Conservation (phyloP, 2,113 vertebrate genomes). For the Athene noctua region DNA sequence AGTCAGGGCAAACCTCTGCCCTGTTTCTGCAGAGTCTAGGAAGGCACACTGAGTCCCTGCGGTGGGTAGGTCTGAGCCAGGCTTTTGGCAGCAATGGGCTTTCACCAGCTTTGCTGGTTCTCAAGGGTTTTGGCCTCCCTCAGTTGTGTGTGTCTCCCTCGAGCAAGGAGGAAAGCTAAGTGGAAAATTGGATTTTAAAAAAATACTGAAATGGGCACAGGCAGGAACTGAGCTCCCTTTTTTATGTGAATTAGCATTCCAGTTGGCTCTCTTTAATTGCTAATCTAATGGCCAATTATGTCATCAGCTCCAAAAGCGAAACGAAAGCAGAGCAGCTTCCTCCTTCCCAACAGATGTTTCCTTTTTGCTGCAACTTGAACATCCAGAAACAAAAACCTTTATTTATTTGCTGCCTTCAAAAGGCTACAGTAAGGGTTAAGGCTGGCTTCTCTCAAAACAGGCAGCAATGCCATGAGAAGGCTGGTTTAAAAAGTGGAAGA, state of each 20-base stretch:
- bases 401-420: not conserved
- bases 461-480: not conserved
- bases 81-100: not conserved
- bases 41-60: accelerated
- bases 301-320: conserved; percentile 14
- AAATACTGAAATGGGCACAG: not conserved
- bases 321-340: not conserved
- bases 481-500: not conserved
- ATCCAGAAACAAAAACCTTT: not conserved
- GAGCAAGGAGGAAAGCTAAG: not conserved
- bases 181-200: not conserved
- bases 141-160: not conserved
- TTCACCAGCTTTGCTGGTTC: not conserved
- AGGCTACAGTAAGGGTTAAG: not conserved
- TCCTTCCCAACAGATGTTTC: conserved; percentile 41
- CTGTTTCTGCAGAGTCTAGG: not conserved
- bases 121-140: not conserved
- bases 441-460: not conserved
- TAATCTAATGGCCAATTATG: conserved; percentile 7
- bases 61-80: not conserved
- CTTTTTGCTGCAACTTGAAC: not conserved
- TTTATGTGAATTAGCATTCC: conserved; percentile 4
- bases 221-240: not conserved
- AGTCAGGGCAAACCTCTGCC: not conserved
- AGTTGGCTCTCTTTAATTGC: conserved; percentile 8